Evolutionary conservation across 2,113 vertebrate genomes (phyloP), one percentile per base, ranked within the genome.

Genomic region (Thamnaconus septentrionalis): DNA sequence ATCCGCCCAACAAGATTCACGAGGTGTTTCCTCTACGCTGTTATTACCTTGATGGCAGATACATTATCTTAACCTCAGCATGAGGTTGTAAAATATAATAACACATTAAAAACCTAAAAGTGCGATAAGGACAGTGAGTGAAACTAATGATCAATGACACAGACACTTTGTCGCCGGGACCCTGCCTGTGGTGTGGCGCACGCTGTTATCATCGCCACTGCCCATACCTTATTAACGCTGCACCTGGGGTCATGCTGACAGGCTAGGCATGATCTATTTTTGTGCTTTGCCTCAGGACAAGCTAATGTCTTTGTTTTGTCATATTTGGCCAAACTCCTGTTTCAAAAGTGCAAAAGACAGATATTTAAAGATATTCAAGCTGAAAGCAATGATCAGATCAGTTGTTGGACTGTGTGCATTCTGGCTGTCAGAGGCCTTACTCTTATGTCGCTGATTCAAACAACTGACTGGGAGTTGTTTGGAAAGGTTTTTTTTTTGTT

Each of bases 211-310:
- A 78, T 1, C 65, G 39, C 18, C 18, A 31, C 40, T 71, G 41
- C 82, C 74, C 74, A 75, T 66, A 77, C 51, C 68, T 79, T 68
- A 79, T 80, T 78, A 77, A 58, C 43, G 54, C 31, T 31, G 8
- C 10, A 52, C 51, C 59, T 10, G 1, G 1, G 51, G 18, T 72
- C 18, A 50, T 64, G 41, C 12, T 50, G 41, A 54, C 56, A 64
- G 61, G 57, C 75, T 41, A 80, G 72, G 79, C 75, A 43, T 66
- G 18, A 65, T 67, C 59, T 75, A 61, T 76, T 54, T 51, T 40
- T 67, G 45, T 71, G 41, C 46, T 31, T 31, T 31, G 18, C 18
- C 18, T 31, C 18, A 31, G 18, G 18, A 31, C 18, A 31, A 31
- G 2, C 18, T 31, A 31, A 31, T 31, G 18, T 31, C 18, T 31